These are phyloP conservation scores for Magallana ariakensis DNA, from an alignment of 1,140 invertebrate genomes.

Conservation along the genomic window DNA sequence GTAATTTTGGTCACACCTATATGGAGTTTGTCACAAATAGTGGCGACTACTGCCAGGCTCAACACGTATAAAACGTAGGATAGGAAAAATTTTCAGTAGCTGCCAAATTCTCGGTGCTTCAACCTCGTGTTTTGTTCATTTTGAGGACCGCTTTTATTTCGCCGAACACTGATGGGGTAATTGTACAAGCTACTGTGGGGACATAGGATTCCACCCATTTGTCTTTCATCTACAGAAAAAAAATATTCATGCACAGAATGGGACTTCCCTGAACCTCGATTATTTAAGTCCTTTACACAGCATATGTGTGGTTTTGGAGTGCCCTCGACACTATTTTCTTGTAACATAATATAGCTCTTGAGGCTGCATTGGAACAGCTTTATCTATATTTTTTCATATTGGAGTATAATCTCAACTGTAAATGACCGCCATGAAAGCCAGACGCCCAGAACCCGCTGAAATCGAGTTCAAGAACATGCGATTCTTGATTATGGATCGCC, in stretches of 20 bases:
- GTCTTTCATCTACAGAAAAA: slow-evolving; percentile 36
- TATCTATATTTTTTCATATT: slow-evolving; percentile 27
- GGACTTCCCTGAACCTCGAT: slow-evolving; percentile 10
- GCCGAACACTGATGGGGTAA: slow-evolving; percentile 39
- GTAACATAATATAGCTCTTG: background rate
- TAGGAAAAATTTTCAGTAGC: slow-evolving; percentile 11
- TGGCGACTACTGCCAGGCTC: slow-evolving; percentile 87
- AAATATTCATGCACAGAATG: slow-evolving; percentile 5
- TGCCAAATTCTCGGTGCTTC: slow-evolving; percentile 48
- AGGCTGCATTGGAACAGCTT: slow-evolving; percentile 14
- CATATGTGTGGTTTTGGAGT: slow-evolving; percentile 17
- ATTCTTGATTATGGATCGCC: slow-evolving; percentile 98
- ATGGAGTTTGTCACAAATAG: slow-evolving; percentile 92
- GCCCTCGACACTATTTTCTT: background rate
- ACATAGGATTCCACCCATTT: slow-evolving; percentile 38
- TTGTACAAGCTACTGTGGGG: slow-evolving; percentile 10
- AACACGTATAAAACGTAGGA: slow-evolving; percentile 67
- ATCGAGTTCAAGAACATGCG: slow-evolving; percentile 97
- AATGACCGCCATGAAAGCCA: slow-evolving; percentile 73
- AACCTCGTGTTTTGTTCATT: background rate
- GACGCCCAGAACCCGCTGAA: slow-evolving; percentile 91
- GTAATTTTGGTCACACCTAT: slow-evolving; percentile 89
- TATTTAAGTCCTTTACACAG: background rate
- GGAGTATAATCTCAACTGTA: slow-evolving; percentile 36
- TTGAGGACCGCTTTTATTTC: background rate